Evolutionary conservation across 2,113 vertebrate genomes (phyloP).

Genomic region (Carollia perspicillata): DNA sequence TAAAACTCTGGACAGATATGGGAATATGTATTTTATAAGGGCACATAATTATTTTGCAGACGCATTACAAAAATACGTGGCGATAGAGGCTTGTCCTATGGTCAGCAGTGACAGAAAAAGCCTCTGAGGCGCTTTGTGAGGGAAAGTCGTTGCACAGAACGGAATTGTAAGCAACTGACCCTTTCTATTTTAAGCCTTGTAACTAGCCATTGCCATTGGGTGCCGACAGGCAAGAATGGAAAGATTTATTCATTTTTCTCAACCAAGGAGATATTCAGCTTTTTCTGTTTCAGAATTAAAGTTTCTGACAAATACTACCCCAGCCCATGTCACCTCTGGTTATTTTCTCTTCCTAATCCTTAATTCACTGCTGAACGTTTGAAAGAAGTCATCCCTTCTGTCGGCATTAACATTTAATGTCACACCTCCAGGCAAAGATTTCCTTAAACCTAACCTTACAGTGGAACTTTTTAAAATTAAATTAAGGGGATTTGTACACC

Average conservation of each 20-base stretch:
- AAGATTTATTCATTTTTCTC: conserved; percentile 1
- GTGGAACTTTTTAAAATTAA: not conserved
- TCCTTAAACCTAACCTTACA: not conserved
- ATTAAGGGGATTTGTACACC: not conserved
- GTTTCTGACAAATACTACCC: not conserved
- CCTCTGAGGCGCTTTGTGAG: not conserved
- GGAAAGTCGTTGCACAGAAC: not conserved
- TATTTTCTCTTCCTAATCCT: not conserved
- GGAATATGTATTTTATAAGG: not conserved
- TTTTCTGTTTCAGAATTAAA: conserved; percentile 30
- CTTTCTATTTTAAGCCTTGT: not conserved
- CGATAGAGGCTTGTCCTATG: not conserved
- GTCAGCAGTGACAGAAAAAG: not conserved
- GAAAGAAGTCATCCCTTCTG: not conserved
- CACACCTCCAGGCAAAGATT: not conserved
- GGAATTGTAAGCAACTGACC: not conserved
- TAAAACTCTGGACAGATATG: not conserved
- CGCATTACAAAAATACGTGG: not conserved
- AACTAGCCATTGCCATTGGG: not conserved
- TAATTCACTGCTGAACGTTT: not conserved
- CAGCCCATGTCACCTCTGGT: not conserved
- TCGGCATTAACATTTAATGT: not conserved
- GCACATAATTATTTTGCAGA: not conserved
- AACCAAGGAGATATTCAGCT: not conserved
- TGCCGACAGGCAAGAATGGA: not conserved